Conservation (phyloP, 2,888 invertebrate species). For the Apamea anceps region DNA sequence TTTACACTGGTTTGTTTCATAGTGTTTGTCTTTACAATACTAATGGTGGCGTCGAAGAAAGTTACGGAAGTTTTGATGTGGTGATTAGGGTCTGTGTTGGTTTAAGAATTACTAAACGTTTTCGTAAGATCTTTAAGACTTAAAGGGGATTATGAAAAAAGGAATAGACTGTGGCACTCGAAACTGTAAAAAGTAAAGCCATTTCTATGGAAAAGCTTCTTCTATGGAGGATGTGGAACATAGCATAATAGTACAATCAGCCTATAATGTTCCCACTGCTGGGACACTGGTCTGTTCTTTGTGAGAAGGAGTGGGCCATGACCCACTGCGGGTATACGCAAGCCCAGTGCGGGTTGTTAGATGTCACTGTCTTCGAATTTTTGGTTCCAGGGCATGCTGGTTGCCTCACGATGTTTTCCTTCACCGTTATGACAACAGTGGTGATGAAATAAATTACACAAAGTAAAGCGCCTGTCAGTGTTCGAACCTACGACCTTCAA, state of each 20-base stretch:
- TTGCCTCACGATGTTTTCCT: too few species aligned
- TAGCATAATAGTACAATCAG: too few species aligned
- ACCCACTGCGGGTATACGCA: too few species aligned
- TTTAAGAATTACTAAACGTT: background rate
- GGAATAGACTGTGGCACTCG: background rate
- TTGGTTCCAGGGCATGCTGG: too few species aligned
- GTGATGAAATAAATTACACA: too few species aligned
- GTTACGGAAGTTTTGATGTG: background rate
- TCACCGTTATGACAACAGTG: too few species aligned
- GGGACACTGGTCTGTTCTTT: background rate
- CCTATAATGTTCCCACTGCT: background rate
- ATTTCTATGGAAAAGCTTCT: background rate
- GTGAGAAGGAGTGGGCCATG: background rate
- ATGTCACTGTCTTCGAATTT: too few species aligned
- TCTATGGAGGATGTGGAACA: background rate
- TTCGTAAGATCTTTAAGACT: background rate
- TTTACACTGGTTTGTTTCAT: slow-evolving; percentile 41
- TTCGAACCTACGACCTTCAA: too few species aligned
- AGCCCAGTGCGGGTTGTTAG: too few species aligned
- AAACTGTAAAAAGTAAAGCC: background rate
- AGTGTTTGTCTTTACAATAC: slow-evolving; percentile 33
- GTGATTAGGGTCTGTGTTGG: background rate
- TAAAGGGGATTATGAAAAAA: background rate
- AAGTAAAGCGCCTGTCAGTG: too few species aligned
- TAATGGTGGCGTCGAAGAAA: slow-evolving; percentile 17